Conservation (phyloP, 2,113 vertebrate species). For the Pituophis catenifer region DNA sequence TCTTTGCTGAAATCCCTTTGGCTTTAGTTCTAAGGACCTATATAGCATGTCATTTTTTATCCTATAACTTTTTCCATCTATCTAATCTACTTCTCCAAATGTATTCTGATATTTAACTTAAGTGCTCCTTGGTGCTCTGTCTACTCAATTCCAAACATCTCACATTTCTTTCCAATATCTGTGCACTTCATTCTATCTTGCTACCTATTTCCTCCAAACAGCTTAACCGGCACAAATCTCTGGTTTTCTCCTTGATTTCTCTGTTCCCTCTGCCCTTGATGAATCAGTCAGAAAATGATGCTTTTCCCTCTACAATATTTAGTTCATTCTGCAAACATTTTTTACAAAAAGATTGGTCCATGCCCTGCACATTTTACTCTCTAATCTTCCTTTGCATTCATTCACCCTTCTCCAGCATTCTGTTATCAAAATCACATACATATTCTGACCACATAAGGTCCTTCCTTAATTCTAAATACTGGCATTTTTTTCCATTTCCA, state of each 20-base stretch:
- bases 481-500: not conserved
- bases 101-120: not conserved
- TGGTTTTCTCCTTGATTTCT: not conserved
- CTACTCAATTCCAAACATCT: not conserved
- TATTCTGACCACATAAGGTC: not conserved
- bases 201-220: not conserved
- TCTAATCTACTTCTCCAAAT: not conserved
- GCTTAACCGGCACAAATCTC: not conserved
- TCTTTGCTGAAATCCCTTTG: not conserved
- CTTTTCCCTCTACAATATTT: not conserved
- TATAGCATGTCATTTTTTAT: not conserved
- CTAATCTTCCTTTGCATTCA: not conserved
- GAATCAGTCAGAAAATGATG: not conserved
- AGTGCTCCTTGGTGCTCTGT: not conserved
- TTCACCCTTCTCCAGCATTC: not conserved
- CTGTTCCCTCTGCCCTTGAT: not conserved
- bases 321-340: not conserved
- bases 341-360: not conserved
- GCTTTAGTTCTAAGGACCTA: not conserved
- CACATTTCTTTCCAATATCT: not conserved
- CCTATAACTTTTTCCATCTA: not conserved
- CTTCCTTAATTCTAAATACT: not conserved
- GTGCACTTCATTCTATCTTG: not conserved
- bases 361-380: not conserved
- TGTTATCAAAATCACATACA: not conserved